These are phyloP conservation scores for Desmodus rotundus DNA, from an alignment of 2,113 vertebrate species.

Conservation along the genomic window DNA sequence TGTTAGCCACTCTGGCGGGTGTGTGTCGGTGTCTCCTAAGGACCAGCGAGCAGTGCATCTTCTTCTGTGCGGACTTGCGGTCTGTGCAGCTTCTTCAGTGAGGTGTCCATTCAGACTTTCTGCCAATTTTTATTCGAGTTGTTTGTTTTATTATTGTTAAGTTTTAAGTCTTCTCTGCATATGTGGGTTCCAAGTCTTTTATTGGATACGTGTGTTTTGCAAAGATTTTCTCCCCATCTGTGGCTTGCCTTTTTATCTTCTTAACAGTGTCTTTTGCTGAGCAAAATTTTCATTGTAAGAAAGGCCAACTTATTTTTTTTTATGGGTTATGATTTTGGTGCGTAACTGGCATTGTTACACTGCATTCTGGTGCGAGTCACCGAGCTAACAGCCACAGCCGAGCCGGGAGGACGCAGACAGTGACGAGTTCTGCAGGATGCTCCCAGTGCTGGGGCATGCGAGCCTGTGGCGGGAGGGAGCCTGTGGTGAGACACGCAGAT, in stretches of 20 bases:
- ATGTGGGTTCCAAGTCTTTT: neutral
- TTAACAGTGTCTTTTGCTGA: neutral
- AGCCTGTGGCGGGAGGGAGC: accelerated
- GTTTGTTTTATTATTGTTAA: neutral
- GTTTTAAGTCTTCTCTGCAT: neutral
- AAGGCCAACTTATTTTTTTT: neutral
- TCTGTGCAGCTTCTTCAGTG: neutral
- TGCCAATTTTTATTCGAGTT: neutral
- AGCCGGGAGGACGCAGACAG: neutral
- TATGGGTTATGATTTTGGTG: neutral
- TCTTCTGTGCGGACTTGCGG: accelerated
- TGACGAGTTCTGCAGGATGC: accelerated
- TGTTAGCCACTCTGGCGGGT: neutral
- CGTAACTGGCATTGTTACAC: neutral
- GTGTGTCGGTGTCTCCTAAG: accelerated
- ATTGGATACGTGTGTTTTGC: neutral
- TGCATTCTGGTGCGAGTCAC: neutral
- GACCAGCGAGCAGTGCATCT: accelerated
- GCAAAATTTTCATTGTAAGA: neutral
- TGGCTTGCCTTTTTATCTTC: neutral
- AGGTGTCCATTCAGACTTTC: neutral
- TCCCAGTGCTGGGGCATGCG: accelerated
- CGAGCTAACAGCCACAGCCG: neutral
- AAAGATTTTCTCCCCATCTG: neutral
- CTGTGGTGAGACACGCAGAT: accelerated